Evolutionary conservation across 2,888 invertebrate species (phyloP).

Genomic region (Temnothorax unifasciatus): DNA sequence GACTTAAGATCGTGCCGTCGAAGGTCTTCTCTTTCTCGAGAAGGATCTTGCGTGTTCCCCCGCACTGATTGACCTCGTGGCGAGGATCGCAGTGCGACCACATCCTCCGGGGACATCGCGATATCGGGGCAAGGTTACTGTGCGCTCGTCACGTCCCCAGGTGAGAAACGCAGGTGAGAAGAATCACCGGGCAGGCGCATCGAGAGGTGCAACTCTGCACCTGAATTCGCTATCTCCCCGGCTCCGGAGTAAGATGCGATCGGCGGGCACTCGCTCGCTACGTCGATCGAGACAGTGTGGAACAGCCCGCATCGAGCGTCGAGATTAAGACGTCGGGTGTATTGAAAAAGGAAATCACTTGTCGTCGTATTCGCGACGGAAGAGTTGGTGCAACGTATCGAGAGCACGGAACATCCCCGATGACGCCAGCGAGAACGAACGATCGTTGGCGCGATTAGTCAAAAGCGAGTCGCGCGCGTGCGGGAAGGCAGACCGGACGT

Average conservation of each 20-base stretch:
- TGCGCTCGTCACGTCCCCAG: conserved; percentile 44
- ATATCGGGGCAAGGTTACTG: conserved; percentile 41
- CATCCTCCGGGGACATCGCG: conserved; percentile 8
- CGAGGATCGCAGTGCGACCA: not conserved
- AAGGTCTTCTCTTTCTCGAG: not conserved
- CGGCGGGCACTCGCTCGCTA: conserved; percentile 56
- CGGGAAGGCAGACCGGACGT: not conserved
- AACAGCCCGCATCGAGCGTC: conserved; percentile 24
- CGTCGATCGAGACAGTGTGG: conserved; percentile 61
- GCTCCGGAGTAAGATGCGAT: conserved; percentile 65
- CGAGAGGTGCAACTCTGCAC: conserved; percentile 57
- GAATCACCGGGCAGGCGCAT: conserved; percentile 69
- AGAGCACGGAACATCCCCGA: not conserved
- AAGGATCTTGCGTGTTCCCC: not conserved
- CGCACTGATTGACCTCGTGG: conserved; percentile 23
- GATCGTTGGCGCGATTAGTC: conserved; percentile 10
- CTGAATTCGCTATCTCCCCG: conserved; percentile 53
- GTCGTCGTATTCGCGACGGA: no score
- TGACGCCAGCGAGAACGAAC: conserved; percentile 4
- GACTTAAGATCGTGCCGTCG: not conserved
- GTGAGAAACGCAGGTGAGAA: conserved; percentile 67
- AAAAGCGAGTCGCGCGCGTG: conserved; percentile 6
- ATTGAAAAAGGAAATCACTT: not conserved
- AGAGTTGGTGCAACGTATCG: not conserved
- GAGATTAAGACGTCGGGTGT: conserved; percentile 22